Conservation (phyloP, 2,888 invertebrate genomes). For the Thymelicus lineola region DNA sequence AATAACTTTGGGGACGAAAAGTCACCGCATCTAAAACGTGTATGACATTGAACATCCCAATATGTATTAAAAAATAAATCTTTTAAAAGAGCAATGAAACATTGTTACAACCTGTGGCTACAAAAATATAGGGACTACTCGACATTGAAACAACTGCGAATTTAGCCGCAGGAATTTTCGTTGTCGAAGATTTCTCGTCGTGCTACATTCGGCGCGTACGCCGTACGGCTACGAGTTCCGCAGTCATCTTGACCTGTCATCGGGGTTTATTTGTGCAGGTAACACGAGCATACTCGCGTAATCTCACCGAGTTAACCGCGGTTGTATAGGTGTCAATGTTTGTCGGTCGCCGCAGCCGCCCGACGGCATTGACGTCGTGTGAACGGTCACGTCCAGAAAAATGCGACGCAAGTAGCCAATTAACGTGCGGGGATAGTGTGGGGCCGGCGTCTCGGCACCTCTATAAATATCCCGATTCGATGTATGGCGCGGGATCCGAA, state of each 20-base stretch:
- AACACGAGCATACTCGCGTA: constrained; percentile 39
- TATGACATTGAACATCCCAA: too few relatives aligned
- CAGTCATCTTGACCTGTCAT: constrained; percentile 53
- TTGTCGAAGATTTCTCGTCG: constrained; percentile 3
- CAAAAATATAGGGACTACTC: not conserved
- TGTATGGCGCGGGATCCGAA: constrained; percentile 45
- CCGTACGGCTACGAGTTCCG: constrained; percentile 2
- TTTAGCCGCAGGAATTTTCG: constrained; percentile 20
- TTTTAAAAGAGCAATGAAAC: not conserved
- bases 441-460: constrained; percentile 78
- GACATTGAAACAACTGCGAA: constrained; percentile 11
- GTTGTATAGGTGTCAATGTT: constrained; percentile 77
- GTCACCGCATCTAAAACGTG: too few relatives aligned
- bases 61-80: too few relatives aligned
- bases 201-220: not conserved
- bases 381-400: constrained; percentile 77
- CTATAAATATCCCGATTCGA: constrained; percentile 74
- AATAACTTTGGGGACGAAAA: too few relatives aligned
- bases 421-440: constrained; percentile 76
- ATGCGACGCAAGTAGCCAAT: constrained; percentile 80
- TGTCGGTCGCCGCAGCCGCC: constrained; percentile 70
- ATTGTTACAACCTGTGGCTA: not conserved
- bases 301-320: constrained; percentile 46
- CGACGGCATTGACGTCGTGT: constrained; percentile 73
- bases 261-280: constrained; percentile 55